Conservation (phyloP, 2,113 vertebrate species). For the Otocyon megalotis region DNA sequence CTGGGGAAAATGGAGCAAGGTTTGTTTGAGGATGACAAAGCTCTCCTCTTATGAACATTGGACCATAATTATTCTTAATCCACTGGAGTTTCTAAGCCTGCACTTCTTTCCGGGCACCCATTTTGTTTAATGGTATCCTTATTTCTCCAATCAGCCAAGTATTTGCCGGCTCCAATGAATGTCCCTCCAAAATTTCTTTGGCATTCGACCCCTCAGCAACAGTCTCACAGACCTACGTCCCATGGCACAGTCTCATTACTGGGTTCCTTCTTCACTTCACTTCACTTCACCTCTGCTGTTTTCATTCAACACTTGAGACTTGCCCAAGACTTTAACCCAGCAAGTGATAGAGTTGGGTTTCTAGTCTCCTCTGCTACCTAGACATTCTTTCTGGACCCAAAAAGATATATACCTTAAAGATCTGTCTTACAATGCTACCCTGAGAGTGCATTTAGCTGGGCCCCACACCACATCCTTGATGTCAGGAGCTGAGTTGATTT, state of each 20-base stretch:
- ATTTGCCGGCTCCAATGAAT: not conserved
- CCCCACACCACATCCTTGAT: rapidly evolving
- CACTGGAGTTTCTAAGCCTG: not conserved
- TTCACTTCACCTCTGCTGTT: not conserved
- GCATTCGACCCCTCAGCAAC: not conserved
- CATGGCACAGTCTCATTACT: too few relatives aligned
- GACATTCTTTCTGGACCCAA: not conserved
- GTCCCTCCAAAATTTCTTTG: not conserved
- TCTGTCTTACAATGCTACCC: not conserved
- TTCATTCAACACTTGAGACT: not conserved
- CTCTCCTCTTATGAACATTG: not conserved
- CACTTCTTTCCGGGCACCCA: not conserved
- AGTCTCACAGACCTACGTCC: not conserved
- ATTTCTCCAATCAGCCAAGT: not conserved
- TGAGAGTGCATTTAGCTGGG: not conserved
- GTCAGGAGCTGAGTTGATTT: not conserved
- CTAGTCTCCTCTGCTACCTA: not conserved
- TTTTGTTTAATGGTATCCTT: not conserved
- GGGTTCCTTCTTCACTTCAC: not conserved
- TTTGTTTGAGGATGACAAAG: not conserved
- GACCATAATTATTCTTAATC: not conserved
- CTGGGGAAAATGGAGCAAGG: not conserved
- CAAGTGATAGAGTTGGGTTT: not conserved
- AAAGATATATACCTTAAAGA: not conserved
- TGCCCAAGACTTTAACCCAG: not conserved